phyloP scores from a whole-genome alignment of 2,888 invertebrate species.

The Sialis fuliginosa region DNA sequence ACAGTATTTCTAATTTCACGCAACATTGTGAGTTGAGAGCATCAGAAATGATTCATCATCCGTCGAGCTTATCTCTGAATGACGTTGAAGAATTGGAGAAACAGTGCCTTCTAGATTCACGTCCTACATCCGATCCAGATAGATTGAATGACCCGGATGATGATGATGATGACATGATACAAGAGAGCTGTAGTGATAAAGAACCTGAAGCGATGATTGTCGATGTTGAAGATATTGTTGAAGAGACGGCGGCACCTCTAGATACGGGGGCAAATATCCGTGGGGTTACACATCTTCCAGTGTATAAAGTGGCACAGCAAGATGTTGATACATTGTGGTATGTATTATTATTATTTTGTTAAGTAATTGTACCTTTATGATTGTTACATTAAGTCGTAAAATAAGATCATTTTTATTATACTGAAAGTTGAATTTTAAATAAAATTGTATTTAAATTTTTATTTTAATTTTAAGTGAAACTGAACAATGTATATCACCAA shows the following conservation, averaged over 20 bases:
- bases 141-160: slow-evolving; percentile 10
- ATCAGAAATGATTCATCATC: slow-evolving; percentile 39
- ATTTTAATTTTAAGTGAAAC: slow-evolving; percentile 19
- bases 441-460: no score
- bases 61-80: slow-evolving; percentile 57
- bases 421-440: no score
- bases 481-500: slow-evolving; percentile 21
- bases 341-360: no score
- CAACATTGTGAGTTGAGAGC: slow-evolving; percentile 23
- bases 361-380: no score
- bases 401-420: no score
- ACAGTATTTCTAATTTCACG: slow-evolving; percentile 40
- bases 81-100: slow-evolving; percentile 49
- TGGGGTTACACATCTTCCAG: slow-evolving; percentile 52
- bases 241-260: slow-evolving; percentile 60
- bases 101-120: slow-evolving; percentile 20
- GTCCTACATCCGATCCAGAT: slow-evolving; percentile 18
- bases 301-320: slow-evolving; percentile 48
- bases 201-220: slow-evolving; percentile 61
- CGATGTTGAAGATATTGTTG: slow-evolving; percentile 63
- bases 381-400: no score
- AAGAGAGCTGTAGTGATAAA: slow-evolving; percentile 15
- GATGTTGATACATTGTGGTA: slow-evolving; percentile 38
- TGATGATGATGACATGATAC: slow-evolving; percentile 12
- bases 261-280: slow-evolving; percentile 41